Percentiles rank a stretch among this genome's conserved stretches.
phyloP scores from a whole-genome alignment of 2,113 vertebrate genomes.

The Cygnus atratus region DNA sequence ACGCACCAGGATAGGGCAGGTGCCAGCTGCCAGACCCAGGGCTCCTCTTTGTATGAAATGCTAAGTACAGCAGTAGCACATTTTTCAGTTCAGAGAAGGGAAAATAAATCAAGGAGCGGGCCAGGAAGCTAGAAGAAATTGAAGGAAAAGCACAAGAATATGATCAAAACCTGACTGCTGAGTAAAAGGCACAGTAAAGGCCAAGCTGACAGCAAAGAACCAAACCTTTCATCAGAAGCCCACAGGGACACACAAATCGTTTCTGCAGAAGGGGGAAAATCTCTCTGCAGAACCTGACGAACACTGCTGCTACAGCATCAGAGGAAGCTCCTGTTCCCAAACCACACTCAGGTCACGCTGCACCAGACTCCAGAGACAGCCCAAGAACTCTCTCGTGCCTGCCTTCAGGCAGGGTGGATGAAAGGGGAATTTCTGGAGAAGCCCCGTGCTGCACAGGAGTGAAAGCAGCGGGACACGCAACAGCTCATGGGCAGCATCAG shows the following conservation, averaged over 20 bases:
- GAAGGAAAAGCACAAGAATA: neutral
- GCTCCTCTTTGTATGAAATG: neutral
- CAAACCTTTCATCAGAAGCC: neutral
- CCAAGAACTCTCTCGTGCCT: rapidly evolving
- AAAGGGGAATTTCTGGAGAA: rapidly evolving
- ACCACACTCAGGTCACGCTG: rapidly evolving
- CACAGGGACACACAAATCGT: rapidly evolving
- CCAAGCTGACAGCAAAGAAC: neutral
- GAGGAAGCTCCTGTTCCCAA: neutral
- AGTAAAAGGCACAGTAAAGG: rapidly evolving
- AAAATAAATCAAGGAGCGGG: neutral
- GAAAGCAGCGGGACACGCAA: neutral
- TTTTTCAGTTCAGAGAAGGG: neutral
- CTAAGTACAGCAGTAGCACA: neutral
- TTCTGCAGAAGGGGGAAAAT: neutral
- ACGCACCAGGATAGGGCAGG: no score
- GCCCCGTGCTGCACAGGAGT: neutral
- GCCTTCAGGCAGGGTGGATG: no score
- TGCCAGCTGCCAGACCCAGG: neutral
- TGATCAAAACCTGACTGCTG: rapidly evolving
- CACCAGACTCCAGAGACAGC: neutral
- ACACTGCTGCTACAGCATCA: neutral
- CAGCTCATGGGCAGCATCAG: rapidly evolving
- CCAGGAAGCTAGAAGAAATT: rapidly evolving
- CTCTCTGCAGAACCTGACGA: neutral